phyloP scores from a whole-genome alignment of 64 coral and sea anemone species.

The Actinia tenebrosa region DNA sequence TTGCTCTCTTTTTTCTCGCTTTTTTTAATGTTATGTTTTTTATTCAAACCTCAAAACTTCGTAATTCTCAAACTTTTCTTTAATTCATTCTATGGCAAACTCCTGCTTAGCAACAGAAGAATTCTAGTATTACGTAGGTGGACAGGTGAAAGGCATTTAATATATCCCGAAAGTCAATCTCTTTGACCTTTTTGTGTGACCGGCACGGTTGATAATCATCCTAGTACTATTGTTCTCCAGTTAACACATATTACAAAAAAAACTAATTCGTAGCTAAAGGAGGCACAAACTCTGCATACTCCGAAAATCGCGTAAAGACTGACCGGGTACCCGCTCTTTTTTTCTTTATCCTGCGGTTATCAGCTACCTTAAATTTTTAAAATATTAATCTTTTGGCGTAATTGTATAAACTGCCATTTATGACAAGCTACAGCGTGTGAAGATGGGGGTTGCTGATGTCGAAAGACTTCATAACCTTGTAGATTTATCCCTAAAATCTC shows the following conservation, averaged over 20 bases:
- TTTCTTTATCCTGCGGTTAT: neutral
- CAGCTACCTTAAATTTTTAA: neutral
- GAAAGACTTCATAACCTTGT: conserved; percentile 61
- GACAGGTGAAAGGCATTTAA: neutral
- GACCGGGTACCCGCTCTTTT: neutral
- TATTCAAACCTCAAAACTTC: neutral
- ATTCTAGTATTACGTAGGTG: neutral
- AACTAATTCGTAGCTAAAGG: neutral
- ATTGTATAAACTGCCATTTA: neutral
- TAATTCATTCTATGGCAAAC: too few relatives aligned
- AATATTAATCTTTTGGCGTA: neutral
- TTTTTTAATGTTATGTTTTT: neutral
- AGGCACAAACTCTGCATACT: neutral
- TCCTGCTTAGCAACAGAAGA: neutral
- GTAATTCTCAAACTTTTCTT: neutral
- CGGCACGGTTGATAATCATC: neutral
- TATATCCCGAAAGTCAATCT: neutral
- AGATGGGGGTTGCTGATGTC: conserved; percentile 38
- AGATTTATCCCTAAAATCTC: conserved; percentile 65
- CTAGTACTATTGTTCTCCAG: neutral
- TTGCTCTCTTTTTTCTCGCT: neutral
- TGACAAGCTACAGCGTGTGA: neutral
- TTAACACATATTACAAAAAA: neutral
- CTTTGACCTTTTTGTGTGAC: neutral
- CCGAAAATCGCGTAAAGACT: neutral